Conservation (phyloP, 1,140 invertebrate genomes). For the Gryon sp. region DNA sequence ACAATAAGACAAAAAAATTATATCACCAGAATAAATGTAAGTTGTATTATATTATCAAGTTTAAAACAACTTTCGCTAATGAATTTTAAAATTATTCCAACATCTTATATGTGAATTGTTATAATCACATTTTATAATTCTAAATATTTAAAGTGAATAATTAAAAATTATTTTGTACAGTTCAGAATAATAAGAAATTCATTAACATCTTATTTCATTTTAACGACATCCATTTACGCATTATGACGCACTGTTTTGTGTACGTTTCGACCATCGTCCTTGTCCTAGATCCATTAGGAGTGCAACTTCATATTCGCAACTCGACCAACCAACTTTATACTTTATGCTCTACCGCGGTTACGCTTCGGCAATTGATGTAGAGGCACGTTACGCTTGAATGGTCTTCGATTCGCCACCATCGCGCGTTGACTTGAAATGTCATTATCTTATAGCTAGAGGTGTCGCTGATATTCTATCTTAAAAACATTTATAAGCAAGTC, state of each 20-base stretch:
- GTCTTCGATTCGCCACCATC: constrained; percentile 32
- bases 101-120: too few species aligned
- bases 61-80: too few species aligned
- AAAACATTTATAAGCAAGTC: not conserved
- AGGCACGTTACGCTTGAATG: constrained; percentile 61
- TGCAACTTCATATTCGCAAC: constrained; percentile 53
- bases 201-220: constrained; percentile 2
- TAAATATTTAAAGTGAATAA: too few species aligned
- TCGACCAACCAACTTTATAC: too few species aligned
- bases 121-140: too few species aligned
- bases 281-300: constrained; percentile 71
- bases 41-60: too few species aligned
- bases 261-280: constrained; percentile 69
- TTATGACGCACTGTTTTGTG: constrained; percentile 51
- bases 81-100: too few species aligned
- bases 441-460: constrained; percentile 2
- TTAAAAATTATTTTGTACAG: too few species aligned
- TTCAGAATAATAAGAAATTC: too few species aligned
- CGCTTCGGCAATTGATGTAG: constrained; percentile 65
- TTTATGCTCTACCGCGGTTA: constrained; percentile 66
- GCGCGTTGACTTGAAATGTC: not conserved
- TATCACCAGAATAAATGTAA: too few species aligned
- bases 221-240: constrained; percentile 31
- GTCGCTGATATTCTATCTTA: constrained; percentile 3
- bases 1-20: too few species aligned